Evolutionary conservation across 2,797 vertebrate genomes (phyloP), one percentile per base, ranked within the genome.

Genomic region (Sebastes miniatus): DNA sequence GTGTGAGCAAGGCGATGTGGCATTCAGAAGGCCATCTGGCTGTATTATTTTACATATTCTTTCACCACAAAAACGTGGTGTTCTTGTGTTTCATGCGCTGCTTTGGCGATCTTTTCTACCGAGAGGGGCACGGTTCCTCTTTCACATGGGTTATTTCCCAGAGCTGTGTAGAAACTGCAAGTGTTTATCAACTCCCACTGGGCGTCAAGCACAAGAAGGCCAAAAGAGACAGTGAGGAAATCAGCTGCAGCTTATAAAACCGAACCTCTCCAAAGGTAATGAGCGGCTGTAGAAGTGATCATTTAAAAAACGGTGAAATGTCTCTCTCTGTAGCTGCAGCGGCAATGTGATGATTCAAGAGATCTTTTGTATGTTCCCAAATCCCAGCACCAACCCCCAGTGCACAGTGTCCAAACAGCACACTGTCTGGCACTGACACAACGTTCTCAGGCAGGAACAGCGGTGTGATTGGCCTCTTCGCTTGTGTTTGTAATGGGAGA

Each of bases 11-110:
- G 88, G 92, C 93, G 80, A 85, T 87, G 91, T 92, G 90, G 92
- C 92, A 94, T 95, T 95, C 94, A 95, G 91, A 87, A 83, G 92
- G 90, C 95, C 95, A 96, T 96, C 95, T 96, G 96, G 94, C 93
- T 94, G 95, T 95, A 95, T 96, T 95, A 95, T 94, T 96, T 96
- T 96, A 96, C 95, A 96, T 96, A 94, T 95, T 95, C 94, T 96
- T 96, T 96, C 94, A 93, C 88, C 89, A 93, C 93, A 91, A 93
- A 94, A 91, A 94, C 81, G 79, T 76, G 81, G 85, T 84, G 87
- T 94, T 95, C 93, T 95, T 92, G 93, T 93, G 86, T 95, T 95
- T 95, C 93, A 90, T 87, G 88, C 79, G 79, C 84, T 73, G 86
- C 92, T 94, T 89, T 83, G 88, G 81, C 76, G 70, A 90, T 87